These are phyloP conservation scores for Catostylus mosaicus DNA, from an alignment of 30 jellyfish, hydroid and myxozoan species.

Conservation along the genomic window DNA sequence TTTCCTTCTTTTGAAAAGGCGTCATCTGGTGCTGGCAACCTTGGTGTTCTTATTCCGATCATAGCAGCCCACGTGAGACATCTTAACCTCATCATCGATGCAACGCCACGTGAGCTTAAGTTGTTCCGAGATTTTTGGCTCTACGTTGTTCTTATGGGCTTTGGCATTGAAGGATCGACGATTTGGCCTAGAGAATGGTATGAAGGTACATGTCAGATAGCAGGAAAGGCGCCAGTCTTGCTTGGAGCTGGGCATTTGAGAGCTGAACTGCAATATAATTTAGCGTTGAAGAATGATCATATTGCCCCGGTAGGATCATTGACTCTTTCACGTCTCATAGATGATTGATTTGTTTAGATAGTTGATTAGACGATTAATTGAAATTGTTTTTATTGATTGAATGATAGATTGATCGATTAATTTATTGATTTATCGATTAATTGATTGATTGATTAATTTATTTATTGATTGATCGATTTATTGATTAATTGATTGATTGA, in stretches of 20 bases:
- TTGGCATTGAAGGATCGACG: conserved; percentile 91
- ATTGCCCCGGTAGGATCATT: conserved; percentile 82
- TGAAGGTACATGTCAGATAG: conserved; percentile 82
- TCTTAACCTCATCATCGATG: conserved; percentile 64
- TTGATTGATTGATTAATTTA: no score
- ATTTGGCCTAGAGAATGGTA: conserved; percentile 96
- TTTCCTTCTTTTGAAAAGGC: conserved; percentile 72
- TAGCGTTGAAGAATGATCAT: conserved; percentile 92
- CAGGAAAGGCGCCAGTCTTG: conserved; percentile 82
- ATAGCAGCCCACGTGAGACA: conserved; percentile 77
- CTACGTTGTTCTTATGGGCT: conserved; percentile 89
- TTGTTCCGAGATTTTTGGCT: conserved; percentile 95
- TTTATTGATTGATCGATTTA: no score
- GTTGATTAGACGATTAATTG: no score
- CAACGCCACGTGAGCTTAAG: conserved; percentile 90
- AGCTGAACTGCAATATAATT: conserved; percentile 84
- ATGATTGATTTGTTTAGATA: no score
- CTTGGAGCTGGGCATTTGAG: conserved; percentile 90
- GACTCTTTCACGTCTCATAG: no score
- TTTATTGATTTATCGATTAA: no score
- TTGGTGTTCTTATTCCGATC: conserved; percentile 92
- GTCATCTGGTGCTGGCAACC: conserved; percentile 96
- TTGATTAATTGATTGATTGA: no score
- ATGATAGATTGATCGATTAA: no score
- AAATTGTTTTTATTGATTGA: no score